phyloP scores from a whole-genome alignment of 1,140 invertebrate genomes.

The Scaptodrosophila lebanonensis region DNA sequence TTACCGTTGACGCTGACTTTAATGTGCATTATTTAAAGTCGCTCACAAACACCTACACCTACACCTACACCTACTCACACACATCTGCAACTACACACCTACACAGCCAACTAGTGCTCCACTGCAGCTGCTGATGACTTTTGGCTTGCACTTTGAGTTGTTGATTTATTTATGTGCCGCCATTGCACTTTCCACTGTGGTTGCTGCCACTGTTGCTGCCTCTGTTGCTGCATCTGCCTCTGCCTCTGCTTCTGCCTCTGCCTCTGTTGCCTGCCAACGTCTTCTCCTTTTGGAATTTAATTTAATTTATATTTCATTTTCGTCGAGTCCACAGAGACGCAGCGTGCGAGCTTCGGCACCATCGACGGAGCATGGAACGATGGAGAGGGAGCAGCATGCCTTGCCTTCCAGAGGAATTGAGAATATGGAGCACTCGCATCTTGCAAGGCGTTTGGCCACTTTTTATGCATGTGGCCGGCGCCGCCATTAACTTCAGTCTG shows the following conservation, averaged over 20 bases:
- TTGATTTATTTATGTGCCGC: constrained; percentile 47
- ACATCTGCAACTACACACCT: no score
- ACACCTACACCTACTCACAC: no score
- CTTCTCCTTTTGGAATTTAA: constrained; percentile 59
- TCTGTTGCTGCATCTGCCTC: neutral
- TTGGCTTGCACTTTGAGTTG: constrained; percentile 37
- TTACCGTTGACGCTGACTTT: no score
- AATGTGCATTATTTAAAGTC: no score
- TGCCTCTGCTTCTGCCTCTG: neutral
- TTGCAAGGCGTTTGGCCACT: constrained; percentile 11
- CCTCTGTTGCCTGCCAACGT: constrained; percentile 2
- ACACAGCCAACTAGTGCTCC: no score
- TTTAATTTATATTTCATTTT: constrained; percentile 70
- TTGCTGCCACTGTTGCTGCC: neutral
- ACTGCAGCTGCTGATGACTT: constrained; percentile 12
- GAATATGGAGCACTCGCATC: neutral
- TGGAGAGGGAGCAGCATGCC: no score
- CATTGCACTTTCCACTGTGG: neutral
- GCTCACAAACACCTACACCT: no score
- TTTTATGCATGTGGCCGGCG: constrained; percentile 55
- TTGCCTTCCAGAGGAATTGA: no score
- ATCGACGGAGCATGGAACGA: no score
- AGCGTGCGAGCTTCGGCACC: constrained; percentile 1
- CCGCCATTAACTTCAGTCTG: constrained; percentile 20
- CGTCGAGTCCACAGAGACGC: constrained; percentile 1